Conservation (phyloP, 2,888 invertebrate species). For the Syritta pipiens region DNA sequence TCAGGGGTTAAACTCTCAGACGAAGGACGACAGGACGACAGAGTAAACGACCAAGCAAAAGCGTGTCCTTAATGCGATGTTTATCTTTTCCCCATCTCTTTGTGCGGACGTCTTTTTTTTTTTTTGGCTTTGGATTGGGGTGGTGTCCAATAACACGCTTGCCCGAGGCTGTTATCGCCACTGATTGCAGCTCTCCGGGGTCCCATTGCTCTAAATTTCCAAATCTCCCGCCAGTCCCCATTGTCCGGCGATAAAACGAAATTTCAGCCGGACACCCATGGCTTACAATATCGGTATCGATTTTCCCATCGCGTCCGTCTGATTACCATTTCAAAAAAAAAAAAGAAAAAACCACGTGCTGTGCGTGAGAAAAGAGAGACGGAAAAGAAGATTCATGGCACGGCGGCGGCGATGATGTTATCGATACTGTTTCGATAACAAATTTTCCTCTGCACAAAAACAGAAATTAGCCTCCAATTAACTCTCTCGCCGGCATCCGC, state of each 20-base stretch:
- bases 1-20: conserved; percentile 24
- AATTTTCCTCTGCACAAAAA: conserved; percentile 17
- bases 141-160: too few species aligned
- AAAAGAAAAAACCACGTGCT: neutral
- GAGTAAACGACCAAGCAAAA: neutral
- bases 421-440: conserved; percentile 14
- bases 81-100: conserved; percentile 11
- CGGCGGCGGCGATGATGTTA: too few species aligned
- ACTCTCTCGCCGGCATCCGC: conserved; percentile 5
- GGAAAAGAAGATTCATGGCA: too few species aligned
- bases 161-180: too few species aligned
- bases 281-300: neutral
- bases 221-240: too few species aligned
- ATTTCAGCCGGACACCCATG: conserved; percentile 28
- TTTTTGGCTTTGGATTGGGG: too few species aligned
- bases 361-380: too few species aligned
- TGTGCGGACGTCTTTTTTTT: too few species aligned
- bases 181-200: too few species aligned
- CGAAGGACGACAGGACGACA: conserved; percentile 9
- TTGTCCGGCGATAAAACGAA: conserved; percentile 18
- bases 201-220: too few species aligned
- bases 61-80: conserved; percentile 26
- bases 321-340: conserved; percentile 24
- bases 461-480: conserved; percentile 57
- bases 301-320: neutral